These are phyloP conservation scores for Drosophila biarmipes DNA, from an alignment of 1,140 invertebrate genomes.

Conservation along the genomic window DNA sequence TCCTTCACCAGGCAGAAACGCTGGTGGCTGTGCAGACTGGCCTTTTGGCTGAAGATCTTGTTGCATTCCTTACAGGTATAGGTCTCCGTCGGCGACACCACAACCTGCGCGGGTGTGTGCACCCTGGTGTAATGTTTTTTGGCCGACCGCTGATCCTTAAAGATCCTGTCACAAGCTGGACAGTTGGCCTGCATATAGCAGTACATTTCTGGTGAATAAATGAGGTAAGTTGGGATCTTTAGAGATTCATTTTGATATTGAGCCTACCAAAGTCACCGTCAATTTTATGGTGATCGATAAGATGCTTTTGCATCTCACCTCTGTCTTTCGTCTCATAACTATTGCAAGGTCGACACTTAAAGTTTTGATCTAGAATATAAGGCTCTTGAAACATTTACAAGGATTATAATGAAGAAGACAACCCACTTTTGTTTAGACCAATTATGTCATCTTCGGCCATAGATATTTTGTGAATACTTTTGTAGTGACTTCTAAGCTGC, in stretches of 20 bases:
- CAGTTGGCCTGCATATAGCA: slow-evolving; percentile 74
- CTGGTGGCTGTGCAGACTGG: slow-evolving; percentile 63
- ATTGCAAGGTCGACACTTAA: slow-evolving; percentile 70
- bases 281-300: slow-evolving; percentile 69
- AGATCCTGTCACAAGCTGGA: slow-evolving; percentile 66
- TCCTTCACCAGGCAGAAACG: slow-evolving; percentile 65
- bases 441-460: slow-evolving; percentile 70
- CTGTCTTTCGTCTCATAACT: slow-evolving; percentile 60
- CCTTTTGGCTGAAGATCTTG: slow-evolving; percentile 62
- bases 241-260: too few species aligned
- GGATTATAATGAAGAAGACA: not conserved
- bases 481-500: slow-evolving; percentile 66
- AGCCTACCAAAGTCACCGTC: slow-evolving; percentile 69
- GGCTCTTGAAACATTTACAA: not conserved
- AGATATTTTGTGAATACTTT: slow-evolving; percentile 56
- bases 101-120: slow-evolving; percentile 55
- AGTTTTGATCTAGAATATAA: slow-evolving; percentile 59
- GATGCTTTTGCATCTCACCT: slow-evolving; percentile 64
- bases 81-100: slow-evolving; percentile 19
- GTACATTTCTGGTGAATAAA: slow-evolving; percentile 60
- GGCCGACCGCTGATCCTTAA: slow-evolving; percentile 69
- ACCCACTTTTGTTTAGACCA: slow-evolving; percentile 66
- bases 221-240: not conserved
- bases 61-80: slow-evolving; percentile 55
- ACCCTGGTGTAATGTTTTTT: slow-evolving; percentile 69